A percentile compares a stretch with the other conserved stretches of the same genome.
These are phyloP conservation scores for Cathartes aura DNA, from an alignment of 2,113 vertebrate species.

Conservation along the genomic window DNA sequence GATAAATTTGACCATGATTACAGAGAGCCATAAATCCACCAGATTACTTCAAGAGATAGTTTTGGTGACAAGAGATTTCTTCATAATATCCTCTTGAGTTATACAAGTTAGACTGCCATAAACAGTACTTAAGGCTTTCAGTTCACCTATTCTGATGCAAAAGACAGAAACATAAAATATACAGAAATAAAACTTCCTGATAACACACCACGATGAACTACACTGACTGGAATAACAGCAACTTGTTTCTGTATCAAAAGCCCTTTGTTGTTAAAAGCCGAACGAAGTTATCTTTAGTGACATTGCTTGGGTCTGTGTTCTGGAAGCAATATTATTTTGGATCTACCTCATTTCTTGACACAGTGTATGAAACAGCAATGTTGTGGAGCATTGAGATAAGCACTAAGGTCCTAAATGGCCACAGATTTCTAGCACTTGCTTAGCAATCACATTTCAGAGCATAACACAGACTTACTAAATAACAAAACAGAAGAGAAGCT, in stretches of 20 bases:
- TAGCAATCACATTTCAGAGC: background rate
- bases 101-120: background rate
- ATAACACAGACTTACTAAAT: background rate
- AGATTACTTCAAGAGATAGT: background rate
- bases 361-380: background rate
- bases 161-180: background rate
- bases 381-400: background rate
- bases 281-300: background rate
- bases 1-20: background rate
- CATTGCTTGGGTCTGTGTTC: background rate
- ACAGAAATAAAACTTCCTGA: background rate
- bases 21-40: background rate
- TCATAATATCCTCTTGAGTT: background rate
- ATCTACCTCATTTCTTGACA: background rate
- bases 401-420: background rate
- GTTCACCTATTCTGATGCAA: background rate
- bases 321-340: background rate
- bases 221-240: background rate
- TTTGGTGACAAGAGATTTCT: slow-evolving; percentile 28
- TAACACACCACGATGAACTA: background rate
- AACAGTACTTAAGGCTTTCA: background rate
- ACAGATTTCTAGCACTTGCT: background rate
- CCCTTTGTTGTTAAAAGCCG: background rate
- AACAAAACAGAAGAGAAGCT: background rate
- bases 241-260: background rate